Evolutionary conservation across 2,113 vertebrate species (phyloP).

Genomic region (Vimba vimba): DNA sequence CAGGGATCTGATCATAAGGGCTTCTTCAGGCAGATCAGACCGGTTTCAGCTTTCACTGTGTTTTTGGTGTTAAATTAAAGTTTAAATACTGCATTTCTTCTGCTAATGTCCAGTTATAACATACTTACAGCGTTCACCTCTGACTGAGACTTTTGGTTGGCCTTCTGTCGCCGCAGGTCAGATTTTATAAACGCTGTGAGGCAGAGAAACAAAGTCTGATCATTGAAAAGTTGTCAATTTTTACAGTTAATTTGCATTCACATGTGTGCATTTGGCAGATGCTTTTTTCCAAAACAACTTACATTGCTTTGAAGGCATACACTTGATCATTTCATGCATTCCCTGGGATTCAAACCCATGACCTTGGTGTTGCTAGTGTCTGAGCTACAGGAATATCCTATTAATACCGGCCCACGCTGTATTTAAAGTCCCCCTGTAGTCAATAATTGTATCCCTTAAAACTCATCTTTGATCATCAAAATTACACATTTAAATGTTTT

Average conservation of each 20-base stretch:
- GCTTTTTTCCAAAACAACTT: background rate
- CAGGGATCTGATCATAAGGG: too few species aligned
- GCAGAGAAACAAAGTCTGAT: slow-evolving; percentile 1
- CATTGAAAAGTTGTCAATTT: background rate
- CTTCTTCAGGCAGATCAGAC: too few species aligned
- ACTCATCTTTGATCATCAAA: too few species aligned
- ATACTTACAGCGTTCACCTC: slow-evolving; percentile 79
- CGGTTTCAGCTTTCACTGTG: too few species aligned
- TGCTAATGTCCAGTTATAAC: background rate
- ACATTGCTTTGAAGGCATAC: background rate
- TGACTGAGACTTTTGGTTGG: slow-evolving; percentile 72
- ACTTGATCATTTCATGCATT: background rate
- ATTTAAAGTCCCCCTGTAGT: too few species aligned
- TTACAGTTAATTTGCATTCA: background rate
- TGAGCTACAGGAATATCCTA: background rate
- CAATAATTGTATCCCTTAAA: too few species aligned
- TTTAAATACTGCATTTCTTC: too few species aligned
- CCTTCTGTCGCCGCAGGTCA: slow-evolving; percentile 88
- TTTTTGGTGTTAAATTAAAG: too few species aligned
- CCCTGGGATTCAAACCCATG: background rate
- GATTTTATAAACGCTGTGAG: slow-evolving; percentile 86
- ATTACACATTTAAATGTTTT: too few species aligned
- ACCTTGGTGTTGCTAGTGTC: background rate
- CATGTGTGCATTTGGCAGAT: background rate
- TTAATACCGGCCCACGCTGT: too few species aligned